phyloP scores from a whole-genome alignment of 1,140 invertebrate species.

The Latrodectus geometricus region DNA sequence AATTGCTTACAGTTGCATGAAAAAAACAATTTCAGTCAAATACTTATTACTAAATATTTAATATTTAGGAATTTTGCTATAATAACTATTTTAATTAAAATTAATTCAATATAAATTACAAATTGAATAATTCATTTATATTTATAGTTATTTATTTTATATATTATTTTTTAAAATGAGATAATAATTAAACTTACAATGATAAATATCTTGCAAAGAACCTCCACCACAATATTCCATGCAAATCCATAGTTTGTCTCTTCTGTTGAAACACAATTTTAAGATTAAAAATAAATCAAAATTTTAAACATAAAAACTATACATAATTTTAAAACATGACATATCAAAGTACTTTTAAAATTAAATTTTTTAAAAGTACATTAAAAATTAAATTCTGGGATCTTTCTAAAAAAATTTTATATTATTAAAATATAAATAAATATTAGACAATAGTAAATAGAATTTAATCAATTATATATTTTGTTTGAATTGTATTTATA shows the following conservation, averaged over 20 bases:
- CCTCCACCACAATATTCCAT: constrained; percentile 99
- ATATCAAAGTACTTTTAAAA: too few relatives aligned
- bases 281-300: not conserved
- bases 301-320: too few relatives aligned
- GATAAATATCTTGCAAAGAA: constrained; percentile 96
- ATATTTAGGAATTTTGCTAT: too few relatives aligned
- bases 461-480: too few relatives aligned
- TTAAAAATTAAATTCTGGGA: too few relatives aligned
- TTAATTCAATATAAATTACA: not conserved
- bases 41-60: not conserved
- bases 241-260: constrained; percentile 98
- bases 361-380: too few relatives aligned
- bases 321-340: too few relatives aligned
- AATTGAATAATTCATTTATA: not conserved
- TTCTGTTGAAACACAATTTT: constrained; percentile 66
- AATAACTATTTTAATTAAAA: not conserved
- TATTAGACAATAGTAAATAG: too few relatives aligned
- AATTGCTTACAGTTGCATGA: not conserved
- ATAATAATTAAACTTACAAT: constrained; percentile 76
- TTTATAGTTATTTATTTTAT: not conserved
- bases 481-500: too few relatives aligned
- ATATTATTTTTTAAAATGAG: not conserved
- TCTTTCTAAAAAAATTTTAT: too few relatives aligned
- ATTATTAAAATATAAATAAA: too few relatives aligned
- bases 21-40: not conserved